A percentile compares a stretch with the other conserved stretches of the same genome.
Evolutionary conservation across 2,113 vertebrate genomes (phyloP).

Genomic region (Elephas maximus): DNA sequence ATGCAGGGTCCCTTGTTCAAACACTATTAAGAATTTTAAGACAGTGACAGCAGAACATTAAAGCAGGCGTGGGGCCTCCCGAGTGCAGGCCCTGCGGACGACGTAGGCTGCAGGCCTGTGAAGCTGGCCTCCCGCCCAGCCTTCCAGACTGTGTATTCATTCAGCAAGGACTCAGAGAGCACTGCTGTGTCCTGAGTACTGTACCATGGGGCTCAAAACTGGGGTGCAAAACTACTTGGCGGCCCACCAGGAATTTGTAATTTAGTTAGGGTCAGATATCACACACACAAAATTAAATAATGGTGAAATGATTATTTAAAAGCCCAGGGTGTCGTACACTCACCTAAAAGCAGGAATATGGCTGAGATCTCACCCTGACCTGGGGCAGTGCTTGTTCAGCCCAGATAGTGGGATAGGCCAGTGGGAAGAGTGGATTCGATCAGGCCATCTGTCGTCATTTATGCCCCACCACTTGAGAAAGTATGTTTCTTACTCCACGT

Average conservation of each 20-base stretch:
- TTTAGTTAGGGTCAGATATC: neutral
- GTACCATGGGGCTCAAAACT: neutral
- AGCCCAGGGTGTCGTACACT: neutral
- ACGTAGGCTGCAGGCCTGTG: neutral
- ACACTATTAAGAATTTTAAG: neutral
- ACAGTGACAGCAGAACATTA: neutral
- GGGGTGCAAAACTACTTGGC: neutral
- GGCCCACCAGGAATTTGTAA: neutral
- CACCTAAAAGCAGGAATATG: neutral
- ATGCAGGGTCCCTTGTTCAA: neutral
- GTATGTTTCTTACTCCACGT: neutral
- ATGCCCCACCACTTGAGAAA: neutral
- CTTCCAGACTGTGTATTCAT: neutral
- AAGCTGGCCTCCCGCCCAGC: neutral
- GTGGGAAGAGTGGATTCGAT: neutral
- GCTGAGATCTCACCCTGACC: neutral
- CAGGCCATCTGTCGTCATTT: neutral
- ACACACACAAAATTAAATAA: neutral
- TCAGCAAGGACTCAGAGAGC: neutral
- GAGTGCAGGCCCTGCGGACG: neutral
- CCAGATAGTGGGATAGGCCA: neutral
- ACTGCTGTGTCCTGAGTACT: neutral
- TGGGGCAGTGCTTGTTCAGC: too few relatives aligned
- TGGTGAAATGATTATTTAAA: conserved; percentile 7
- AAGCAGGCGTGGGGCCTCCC: neutral